phyloP scores from a whole-genome alignment of 2,113 vertebrate genomes.

The Phrynosoma blainvillii region DNA sequence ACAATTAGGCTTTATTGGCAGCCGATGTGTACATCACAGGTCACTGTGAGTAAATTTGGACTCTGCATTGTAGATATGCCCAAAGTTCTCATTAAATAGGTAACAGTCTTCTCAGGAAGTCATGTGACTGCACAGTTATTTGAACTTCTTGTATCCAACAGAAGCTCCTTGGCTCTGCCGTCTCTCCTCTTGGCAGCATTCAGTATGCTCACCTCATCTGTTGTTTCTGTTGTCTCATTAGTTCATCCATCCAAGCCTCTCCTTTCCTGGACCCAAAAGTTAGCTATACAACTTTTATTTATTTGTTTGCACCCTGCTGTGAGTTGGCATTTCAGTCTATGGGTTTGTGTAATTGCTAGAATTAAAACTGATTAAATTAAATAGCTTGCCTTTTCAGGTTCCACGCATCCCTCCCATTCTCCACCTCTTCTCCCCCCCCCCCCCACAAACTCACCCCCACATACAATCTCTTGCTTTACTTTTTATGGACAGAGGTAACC shows the following conservation, averaged over 20 bases:
- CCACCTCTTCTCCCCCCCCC: not conserved
- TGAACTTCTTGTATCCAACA: not conserved
- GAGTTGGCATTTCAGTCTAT: conserved; percentile 51
- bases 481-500: conserved; percentile 51
- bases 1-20: too few relatives aligned
- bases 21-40: too few relatives aligned
- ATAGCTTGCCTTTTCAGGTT: conserved; percentile 38
- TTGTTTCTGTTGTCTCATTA: not conserved
- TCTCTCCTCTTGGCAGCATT: too few relatives aligned
- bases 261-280: conserved; percentile 23
- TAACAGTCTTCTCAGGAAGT: not conserved
- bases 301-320: conserved; percentile 35
- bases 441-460: not conserved
- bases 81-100: not conserved
- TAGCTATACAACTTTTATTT: conserved; percentile 39
- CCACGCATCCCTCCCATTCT: not conserved
- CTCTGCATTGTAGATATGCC: too few relatives aligned
- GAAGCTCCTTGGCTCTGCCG: too few relatives aligned
- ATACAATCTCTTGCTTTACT: conserved; percentile 25
- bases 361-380: conserved; percentile 59
- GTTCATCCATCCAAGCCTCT: not conserved
- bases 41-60: too few relatives aligned
- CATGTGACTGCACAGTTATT: too few relatives aligned
- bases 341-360: conserved; percentile 45
- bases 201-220: not conserved